These are phyloP conservation scores for Drosophila ironensis DNA, from an alignment of 1,140 invertebrate species.

Conservation along the genomic window DNA sequence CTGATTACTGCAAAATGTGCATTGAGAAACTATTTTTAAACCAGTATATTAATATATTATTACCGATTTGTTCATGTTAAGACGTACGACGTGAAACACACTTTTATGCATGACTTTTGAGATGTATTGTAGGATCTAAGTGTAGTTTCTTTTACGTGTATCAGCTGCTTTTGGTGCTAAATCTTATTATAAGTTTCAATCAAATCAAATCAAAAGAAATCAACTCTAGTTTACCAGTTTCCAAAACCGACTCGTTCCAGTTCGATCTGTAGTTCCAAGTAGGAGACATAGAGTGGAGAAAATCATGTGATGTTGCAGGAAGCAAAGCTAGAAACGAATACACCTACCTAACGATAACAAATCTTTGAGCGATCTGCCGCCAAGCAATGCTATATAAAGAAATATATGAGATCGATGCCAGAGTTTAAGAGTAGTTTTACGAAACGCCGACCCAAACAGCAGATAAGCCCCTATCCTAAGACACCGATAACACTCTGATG, in stretches of 20 bases:
- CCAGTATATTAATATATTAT: slow-evolving; percentile 20
- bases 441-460: slow-evolving; percentile 2
- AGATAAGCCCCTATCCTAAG: slow-evolving; percentile 13
- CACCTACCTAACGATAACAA: slow-evolving; percentile 69
- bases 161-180: slow-evolving; percentile 77
- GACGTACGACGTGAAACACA: slow-evolving; percentile 30
- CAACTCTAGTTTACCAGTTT: slow-evolving; percentile 34
- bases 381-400: slow-evolving; percentile 31
- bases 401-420: slow-evolving; percentile 33
- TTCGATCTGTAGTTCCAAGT: slow-evolving; percentile 15
- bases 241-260: background rate
- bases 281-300: slow-evolving; percentile 6
- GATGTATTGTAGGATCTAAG: slow-evolving; percentile 69
- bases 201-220: slow-evolving; percentile 29
- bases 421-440: slow-evolving; percentile 7
- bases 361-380: slow-evolving; percentile 36
- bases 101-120: slow-evolving; percentile 58
- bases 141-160: slow-evolving; percentile 68
- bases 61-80: slow-evolving; percentile 53
- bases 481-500: background rate
- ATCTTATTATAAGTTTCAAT: slow-evolving; percentile 54
- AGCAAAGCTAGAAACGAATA: slow-evolving; percentile 79
- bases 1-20: slow-evolving; percentile 19
- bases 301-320: slow-evolving; percentile 78
- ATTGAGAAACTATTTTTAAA: slow-evolving; percentile 51